A percentile compares a stretch with the other conserved stretches of the same genome.
These are phyloP conservation scores for Heliangelus exortis DNA, from an alignment of 2,797 vertebrate genomes.

Conservation along the genomic window DNA sequence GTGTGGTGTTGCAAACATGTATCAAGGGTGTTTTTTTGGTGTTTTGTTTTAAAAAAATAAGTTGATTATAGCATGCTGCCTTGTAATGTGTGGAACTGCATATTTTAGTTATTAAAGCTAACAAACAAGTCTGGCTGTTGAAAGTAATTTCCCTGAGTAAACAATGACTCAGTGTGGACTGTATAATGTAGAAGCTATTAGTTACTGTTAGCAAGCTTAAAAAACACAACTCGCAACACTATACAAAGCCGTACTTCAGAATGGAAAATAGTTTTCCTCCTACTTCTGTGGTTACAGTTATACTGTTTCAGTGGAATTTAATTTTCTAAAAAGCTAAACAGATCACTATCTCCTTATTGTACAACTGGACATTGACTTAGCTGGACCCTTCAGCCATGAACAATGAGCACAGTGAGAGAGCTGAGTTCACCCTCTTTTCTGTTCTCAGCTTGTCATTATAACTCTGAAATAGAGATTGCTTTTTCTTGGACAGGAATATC, in stretches of 20 bases:
- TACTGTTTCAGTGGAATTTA: conserved; percentile 36
- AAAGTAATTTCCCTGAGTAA: conserved; percentile 57
- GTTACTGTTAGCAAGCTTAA: conserved; percentile 48
- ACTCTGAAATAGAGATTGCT: not conserved
- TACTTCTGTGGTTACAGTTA: conserved; percentile 12
- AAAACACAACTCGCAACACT: not conserved
- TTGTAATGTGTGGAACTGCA: conserved; percentile 25
- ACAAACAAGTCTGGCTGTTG: conserved; percentile 60
- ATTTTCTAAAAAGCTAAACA: conserved; percentile 53
- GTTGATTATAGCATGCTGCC: conserved; percentile 9
- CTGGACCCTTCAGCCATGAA: not conserved
- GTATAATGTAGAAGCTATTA: conserved; percentile 51
- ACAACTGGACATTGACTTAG: conserved; percentile 18
- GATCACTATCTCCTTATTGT: conserved; percentile 27
- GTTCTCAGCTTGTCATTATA: not conserved
- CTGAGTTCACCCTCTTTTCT: not conserved
- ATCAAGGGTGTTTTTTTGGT: not conserved
- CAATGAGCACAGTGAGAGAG: not conserved
- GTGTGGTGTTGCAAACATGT: not conserved
- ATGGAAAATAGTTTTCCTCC: conserved; percentile 57
- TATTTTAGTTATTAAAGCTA: conserved; percentile 44
- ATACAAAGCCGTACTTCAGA: conserved; percentile 52
- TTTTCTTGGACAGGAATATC: not conserved
- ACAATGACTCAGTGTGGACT: conserved; percentile 56
- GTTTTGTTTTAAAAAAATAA: not conserved